Conservation (phyloP, 2,113 vertebrate genomes). For the Labeo catla region DNA sequence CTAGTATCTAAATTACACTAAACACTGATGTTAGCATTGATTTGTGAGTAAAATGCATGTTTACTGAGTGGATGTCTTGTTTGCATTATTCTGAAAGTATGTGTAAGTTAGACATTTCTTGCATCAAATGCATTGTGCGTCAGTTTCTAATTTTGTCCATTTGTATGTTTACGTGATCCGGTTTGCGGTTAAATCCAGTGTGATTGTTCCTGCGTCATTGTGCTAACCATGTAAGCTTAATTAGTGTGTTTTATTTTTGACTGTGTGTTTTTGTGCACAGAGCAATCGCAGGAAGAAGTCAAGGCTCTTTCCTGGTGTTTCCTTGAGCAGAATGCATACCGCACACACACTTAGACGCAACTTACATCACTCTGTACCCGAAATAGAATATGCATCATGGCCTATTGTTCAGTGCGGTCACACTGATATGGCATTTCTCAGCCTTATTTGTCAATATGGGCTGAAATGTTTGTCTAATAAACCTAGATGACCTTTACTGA, state of each 20-base stretch:
- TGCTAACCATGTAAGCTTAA: not conserved
- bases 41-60: not conserved
- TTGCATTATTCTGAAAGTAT: not conserved
- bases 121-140: not conserved
- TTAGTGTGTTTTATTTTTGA: conserved; percentile 29
- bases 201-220: not conserved
- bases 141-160: not conserved
- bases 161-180: not conserved
- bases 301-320: conserved; percentile 29
- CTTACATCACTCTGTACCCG: not conserved
- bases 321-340: conserved; percentile 14
- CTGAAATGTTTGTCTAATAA: conserved; percentile 3
- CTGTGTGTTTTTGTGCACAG: conserved; percentile 18
- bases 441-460: conserved; percentile 6
- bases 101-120: not conserved
- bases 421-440: not conserved
- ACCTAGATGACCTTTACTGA: not conserved
- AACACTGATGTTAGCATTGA: not conserved
- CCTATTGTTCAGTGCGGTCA: conserved; percentile 28
- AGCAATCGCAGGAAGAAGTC: conserved; percentile 48
- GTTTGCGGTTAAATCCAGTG: not conserved
- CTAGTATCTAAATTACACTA: not conserved
- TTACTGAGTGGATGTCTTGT: not conserved
- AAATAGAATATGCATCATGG: conserved; percentile 44
- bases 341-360: not conserved